Conservation (phyloP, 1,140 invertebrate species). For the Polypedilum vanderplanki region DNA sequence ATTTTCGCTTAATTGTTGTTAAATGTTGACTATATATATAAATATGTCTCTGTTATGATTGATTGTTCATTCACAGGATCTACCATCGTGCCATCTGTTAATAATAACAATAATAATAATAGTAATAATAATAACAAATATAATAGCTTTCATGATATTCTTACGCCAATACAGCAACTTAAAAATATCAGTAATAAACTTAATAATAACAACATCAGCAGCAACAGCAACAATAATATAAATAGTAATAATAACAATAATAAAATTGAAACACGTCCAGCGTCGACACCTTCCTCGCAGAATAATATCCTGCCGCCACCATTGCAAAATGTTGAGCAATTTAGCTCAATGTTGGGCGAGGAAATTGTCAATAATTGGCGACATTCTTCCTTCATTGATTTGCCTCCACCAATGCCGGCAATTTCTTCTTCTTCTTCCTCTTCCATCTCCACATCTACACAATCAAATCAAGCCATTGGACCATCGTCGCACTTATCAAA, state of each 20-base stretch:
- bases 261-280: slow-evolving; percentile 35
- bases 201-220: not conserved
- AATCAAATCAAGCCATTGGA: not conserved
- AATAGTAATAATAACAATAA: slow-evolving; percentile 12
- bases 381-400: slow-evolving; percentile 53
- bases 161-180: slow-evolving; percentile 26
- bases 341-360: slow-evolving; percentile 63
- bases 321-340: slow-evolving; percentile 61
- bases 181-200: slow-evolving; percentile 27
- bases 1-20: slow-evolving; percentile 3
- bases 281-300: slow-evolving; percentile 47
- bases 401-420: slow-evolving; percentile 46
- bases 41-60: not conserved
- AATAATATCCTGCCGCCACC: slow-evolving; percentile 50
- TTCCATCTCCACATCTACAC: slow-evolving; percentile 30
- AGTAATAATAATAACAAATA: slow-evolving; percentile 12
- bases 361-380: slow-evolving; percentile 73
- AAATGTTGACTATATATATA: not conserved
- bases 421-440: slow-evolving; percentile 30
- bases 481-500: slow-evolving; percentile 37
- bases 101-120: slow-evolving; percentile 16
- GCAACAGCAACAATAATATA: slow-evolving; percentile 16
- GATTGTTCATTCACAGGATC: slow-evolving; percentile 6
- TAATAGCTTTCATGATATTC: slow-evolving; percentile 28
- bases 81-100: slow-evolving; percentile 8